Percentiles rank a stretch among this genome's conserved stretches.
Evolutionary conservation across 2,797 vertebrate species (phyloP).

Genomic region (Acrossocheilus wenchowensis): DNA sequence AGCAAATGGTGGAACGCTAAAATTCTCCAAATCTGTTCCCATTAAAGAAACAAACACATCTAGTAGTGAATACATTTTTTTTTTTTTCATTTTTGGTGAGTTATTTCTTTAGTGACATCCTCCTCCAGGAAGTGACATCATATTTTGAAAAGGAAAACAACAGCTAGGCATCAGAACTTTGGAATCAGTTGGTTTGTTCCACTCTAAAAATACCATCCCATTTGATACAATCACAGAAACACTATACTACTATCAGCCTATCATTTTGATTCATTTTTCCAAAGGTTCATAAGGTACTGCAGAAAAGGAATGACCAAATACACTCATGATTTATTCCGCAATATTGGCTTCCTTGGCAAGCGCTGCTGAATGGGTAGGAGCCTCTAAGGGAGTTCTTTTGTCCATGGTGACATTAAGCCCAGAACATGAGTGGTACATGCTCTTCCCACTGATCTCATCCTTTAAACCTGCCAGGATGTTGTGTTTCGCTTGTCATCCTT

Average conservation of each 20-base stretch:
- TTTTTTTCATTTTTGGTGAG: too few relatives aligned
- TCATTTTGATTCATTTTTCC: neutral
- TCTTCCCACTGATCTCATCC: conserved; percentile 41
- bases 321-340: neutral
- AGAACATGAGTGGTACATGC: conserved; percentile 35
- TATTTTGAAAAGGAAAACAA: neutral
- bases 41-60: too few relatives aligned
- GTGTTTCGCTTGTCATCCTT: conserved; percentile 23
- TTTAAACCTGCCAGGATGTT: conserved; percentile 31
- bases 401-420: conserved; percentile 39
- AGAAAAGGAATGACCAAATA: neutral
- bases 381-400: conserved; percentile 26
- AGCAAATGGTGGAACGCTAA: neutral
- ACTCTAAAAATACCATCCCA: neutral
- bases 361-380: conserved; percentile 21
- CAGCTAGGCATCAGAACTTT: neutral
- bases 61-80: too few relatives aligned
- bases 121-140: neutral
- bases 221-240: neutral
- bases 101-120: neutral
- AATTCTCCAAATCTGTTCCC: too few relatives aligned
- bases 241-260: neutral
- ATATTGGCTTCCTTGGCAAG: neutral
- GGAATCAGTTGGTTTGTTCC: neutral
- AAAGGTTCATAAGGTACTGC: neutral